Evolutionary conservation across 2,113 vertebrate species (phyloP).

Genomic region (Aphyosemion australe): DNA sequence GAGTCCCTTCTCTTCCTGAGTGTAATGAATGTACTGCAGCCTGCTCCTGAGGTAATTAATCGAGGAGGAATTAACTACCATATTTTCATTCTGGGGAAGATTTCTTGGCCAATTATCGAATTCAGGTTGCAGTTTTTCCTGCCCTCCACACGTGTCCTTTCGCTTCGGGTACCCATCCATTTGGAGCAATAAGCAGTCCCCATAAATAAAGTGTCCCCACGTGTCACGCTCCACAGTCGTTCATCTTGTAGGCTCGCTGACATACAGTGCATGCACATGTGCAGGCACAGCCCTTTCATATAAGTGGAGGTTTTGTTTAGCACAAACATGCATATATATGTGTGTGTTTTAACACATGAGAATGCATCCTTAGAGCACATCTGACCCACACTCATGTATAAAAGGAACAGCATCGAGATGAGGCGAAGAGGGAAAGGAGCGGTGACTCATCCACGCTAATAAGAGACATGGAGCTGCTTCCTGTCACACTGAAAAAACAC

Average conservation of each 20-base stretch:
- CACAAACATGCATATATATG: slow-evolving; percentile 6
- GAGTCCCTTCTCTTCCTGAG: slow-evolving; percentile 51
- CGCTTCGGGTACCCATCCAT: slow-evolving; percentile 34
- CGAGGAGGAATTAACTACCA: slow-evolving; percentile 79
- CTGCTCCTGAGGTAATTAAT: slow-evolving; percentile 77
- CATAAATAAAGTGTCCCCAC: slow-evolving; percentile 60
- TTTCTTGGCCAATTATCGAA: slow-evolving; percentile 78
- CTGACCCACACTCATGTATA: slow-evolving; percentile 53
- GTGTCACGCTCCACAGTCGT: slow-evolving; percentile 37
- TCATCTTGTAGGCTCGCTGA: slow-evolving; percentile 30
- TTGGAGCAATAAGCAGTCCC: slow-evolving; percentile 43
- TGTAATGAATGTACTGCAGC: slow-evolving; percentile 72
- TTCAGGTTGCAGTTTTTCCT: slow-evolving; percentile 41
- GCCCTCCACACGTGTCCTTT: slow-evolving; percentile 18
- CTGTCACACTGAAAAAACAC: slow-evolving; percentile 22
- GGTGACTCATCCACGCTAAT: slow-evolving; percentile 63
- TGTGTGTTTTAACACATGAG: slow-evolving; percentile 7
- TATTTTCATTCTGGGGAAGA: slow-evolving; percentile 79
- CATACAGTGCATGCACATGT: background rate
- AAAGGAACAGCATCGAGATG: slow-evolving; percentile 35
- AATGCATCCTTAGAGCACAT: slow-evolving; percentile 25
- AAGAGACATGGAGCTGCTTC: slow-evolving; percentile 44
- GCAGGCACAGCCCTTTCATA: background rate
- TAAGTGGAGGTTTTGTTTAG: slow-evolving; percentile 17
- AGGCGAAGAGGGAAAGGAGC: slow-evolving; percentile 20